These are phyloP conservation scores for Sparus aurata DNA, from an alignment of 2,797 vertebrate genomes.

Conservation along the genomic window DNA sequence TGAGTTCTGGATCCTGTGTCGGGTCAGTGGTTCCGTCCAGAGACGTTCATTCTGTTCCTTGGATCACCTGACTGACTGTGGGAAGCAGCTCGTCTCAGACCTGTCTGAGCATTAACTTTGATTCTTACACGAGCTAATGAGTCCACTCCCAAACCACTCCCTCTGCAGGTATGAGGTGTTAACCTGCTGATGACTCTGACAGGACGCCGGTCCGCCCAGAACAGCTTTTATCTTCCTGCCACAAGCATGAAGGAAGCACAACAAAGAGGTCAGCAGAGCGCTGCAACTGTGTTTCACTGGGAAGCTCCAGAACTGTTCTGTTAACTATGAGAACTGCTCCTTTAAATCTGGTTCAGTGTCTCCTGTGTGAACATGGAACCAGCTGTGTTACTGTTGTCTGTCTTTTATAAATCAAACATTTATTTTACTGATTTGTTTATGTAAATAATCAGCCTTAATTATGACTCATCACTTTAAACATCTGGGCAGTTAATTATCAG, in stretches of 20 bases:
- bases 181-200: conserved; percentile 49
- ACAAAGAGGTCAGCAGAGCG: too few species aligned
- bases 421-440: too few species aligned
- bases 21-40: neutral
- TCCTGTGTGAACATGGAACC: too few species aligned
- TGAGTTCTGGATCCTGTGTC: too few species aligned
- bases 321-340: too few species aligned
- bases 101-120: conserved; percentile 68
- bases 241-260: neutral
- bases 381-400: too few species aligned
- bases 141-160: conserved; percentile 84
- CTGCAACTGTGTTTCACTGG: too few species aligned
- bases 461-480: too few species aligned
- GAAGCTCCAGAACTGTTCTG: too few species aligned
- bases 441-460: too few species aligned
- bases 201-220: conserved; percentile 33
- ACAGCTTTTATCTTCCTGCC: neutral
- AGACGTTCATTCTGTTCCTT: neutral
- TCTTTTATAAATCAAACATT: neutral
- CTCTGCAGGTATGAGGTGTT: conserved; percentile 81
- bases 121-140: conserved; percentile 59
- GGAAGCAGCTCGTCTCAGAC: conserved; percentile 47
- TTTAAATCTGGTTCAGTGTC: too few species aligned
- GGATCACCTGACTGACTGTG: conserved; percentile 10
- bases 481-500: too few species aligned